Evolutionary conservation across 2,888 invertebrate genomes (phyloP).

Genomic region (Oligia fasciuncula): DNA sequence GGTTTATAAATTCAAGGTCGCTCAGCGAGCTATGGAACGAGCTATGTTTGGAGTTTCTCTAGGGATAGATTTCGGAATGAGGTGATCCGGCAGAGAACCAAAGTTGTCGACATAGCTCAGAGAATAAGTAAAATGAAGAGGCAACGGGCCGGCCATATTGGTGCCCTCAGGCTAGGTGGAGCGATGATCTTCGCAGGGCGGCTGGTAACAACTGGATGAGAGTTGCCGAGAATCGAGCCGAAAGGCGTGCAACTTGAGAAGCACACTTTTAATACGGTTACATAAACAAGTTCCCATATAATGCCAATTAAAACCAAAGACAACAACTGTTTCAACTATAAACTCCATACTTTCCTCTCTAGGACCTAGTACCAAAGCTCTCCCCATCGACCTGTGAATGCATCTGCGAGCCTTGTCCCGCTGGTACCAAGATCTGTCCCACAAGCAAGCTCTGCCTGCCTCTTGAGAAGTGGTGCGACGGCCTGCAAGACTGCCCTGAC

Average conservation of each 20-base stretch:
- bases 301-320: neutral
- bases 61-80: too few relatives aligned
- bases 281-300: neutral
- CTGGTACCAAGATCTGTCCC: conserved; percentile 92
- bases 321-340: neutral
- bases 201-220: too few relatives aligned
- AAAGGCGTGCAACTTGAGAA: neutral
- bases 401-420: conserved; percentile 92
- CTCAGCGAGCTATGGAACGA: too few relatives aligned
- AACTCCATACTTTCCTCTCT: neutral
- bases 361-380: conserved; percentile 90
- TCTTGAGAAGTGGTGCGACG: conserved; percentile 94
- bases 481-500: conserved; percentile 94
- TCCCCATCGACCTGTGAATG: conserved; percentile 92
- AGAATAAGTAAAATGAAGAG: too few relatives aligned
- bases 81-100: too few relatives aligned
- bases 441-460: conserved; percentile 93
- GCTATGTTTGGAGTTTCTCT: too few relatives aligned
- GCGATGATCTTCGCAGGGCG: too few relatives aligned
- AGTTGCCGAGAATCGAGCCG: too few relatives aligned
- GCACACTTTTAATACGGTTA: neutral
- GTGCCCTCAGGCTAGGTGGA: too few relatives aligned
- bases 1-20: too few relatives aligned
- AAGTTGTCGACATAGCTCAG: too few relatives aligned
- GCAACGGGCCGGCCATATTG: too few relatives aligned